Evolutionary conservation across 2,797 vertebrate species (phyloP).

Genomic region (Pantherophis vulpinus): DNA sequence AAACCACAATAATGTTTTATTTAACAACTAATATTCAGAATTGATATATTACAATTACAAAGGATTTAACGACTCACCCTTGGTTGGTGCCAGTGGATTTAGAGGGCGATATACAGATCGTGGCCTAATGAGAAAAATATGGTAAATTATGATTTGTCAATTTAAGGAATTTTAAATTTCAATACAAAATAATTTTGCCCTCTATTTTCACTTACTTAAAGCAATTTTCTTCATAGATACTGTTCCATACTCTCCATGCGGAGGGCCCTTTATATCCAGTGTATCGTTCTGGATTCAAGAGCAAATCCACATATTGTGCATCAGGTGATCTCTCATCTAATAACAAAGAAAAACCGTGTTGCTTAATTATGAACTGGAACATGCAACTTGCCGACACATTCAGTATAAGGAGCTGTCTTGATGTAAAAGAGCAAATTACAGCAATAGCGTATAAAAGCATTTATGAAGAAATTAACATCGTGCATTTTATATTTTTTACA

Average conservation of each 20-base stretch:
- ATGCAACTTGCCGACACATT: background rate
- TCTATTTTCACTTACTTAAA: slow-evolving; percentile 83
- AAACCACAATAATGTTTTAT: background rate
- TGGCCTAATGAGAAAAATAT: slow-evolving; percentile 74
- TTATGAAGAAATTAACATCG: background rate
- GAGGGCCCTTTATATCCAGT: slow-evolving; percentile 90
- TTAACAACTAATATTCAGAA: slow-evolving; percentile 24
- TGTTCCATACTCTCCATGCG: slow-evolving; percentile 94
- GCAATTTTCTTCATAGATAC: slow-evolving; percentile 97
- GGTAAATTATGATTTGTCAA: slow-evolving; percentile 25
- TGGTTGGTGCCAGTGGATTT: slow-evolving; percentile 86
- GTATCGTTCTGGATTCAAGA: slow-evolving; percentile 92
- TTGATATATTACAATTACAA: background rate
- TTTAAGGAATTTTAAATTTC: background rate
- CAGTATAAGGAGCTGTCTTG: background rate
- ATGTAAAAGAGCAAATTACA: background rate
- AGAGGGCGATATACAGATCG: slow-evolving; percentile 95
- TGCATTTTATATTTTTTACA: background rate
- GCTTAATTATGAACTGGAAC: slow-evolving; percentile 18
- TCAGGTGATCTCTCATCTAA: slow-evolving; percentile 88
- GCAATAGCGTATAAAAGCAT: background rate
- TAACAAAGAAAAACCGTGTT: slow-evolving; percentile 8
- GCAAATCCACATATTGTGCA: slow-evolving; percentile 88
- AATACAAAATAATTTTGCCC: background rate
- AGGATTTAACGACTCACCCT: slow-evolving; percentile 74